phyloP scores from a whole-genome alignment of 2,888 invertebrate genomes.

The Folsomia candida region DNA sequence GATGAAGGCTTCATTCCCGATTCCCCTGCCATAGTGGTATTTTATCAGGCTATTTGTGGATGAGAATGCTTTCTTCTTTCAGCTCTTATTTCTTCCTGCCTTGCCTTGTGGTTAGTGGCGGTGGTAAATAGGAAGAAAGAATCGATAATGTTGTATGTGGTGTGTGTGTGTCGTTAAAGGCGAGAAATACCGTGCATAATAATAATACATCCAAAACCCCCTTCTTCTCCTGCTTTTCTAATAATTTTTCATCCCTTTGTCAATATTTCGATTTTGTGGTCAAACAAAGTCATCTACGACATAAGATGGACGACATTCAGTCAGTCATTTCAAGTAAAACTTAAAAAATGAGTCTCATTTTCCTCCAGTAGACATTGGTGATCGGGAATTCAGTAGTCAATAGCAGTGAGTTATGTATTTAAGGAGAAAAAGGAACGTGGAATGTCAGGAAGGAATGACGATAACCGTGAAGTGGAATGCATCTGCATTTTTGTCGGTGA shows the following conservation, averaged over 20 bases:
- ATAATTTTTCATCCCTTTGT: slow-evolving; percentile 34
- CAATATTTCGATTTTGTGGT: slow-evolving; percentile 49
- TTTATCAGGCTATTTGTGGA: not conserved
- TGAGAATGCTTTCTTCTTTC: not conserved
- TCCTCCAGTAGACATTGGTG: not conserved
- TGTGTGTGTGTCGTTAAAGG: not conserved
- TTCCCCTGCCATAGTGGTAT: not conserved
- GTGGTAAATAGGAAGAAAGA: not conserved
- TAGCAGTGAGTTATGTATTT: not conserved
- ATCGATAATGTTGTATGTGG: not conserved
- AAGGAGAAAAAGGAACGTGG: not conserved
- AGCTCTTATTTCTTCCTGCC: not conserved
- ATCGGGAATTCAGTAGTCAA: not conserved
- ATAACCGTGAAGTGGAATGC: not conserved
- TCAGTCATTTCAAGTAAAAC: not conserved
- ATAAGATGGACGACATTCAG: not conserved
- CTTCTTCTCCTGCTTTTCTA: slow-evolving; percentile 23
- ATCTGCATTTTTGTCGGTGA: no score
- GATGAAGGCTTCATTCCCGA: not conserved
- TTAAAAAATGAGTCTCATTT: not conserved
- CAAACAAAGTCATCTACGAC: slow-evolving; percentile 41
- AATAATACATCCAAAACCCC: not conserved
- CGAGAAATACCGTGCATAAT: slow-evolving; percentile 3
- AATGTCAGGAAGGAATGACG: not conserved
- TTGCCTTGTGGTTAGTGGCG: not conserved